Percentiles rank a stretch among this genome's conserved stretches.
Evolutionary conservation across 2,888 invertebrate species (phyloP).

Genomic region (Peribatodes rhomboidaria): DNA sequence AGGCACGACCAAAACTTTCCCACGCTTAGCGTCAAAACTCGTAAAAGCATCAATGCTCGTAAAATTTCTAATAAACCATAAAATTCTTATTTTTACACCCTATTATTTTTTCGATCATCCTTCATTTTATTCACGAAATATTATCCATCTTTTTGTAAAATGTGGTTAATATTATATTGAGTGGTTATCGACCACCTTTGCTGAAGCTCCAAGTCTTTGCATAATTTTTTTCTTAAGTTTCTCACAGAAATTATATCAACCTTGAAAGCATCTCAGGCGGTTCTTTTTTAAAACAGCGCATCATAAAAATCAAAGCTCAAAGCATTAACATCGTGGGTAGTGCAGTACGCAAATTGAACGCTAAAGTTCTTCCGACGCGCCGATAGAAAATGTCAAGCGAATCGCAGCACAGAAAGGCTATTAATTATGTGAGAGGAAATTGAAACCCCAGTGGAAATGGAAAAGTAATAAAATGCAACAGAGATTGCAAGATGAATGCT

Average conservation of each 20-base stretch:
- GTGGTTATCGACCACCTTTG: no score
- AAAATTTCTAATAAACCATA: constrained; percentile 75
- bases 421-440: constrained; percentile 86
- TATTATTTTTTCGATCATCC: constrained; percentile 41
- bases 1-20: constrained; percentile 24
- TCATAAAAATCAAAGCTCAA: constrained; percentile 40
- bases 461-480: constrained; percentile 87
- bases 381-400: constrained; percentile 78
- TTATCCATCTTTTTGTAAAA: no score
- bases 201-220: no score
- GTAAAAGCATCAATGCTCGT: constrained; percentile 70
- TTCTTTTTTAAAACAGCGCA: constrained; percentile 10
- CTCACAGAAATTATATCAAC: no score
- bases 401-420: constrained; percentile 79
- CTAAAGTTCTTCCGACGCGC: constrained; percentile 73
- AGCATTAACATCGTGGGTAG: constrained; percentile 61
- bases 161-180: no score
- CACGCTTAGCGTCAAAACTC: constrained; percentile 44
- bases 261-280: no score
- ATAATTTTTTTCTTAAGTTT: no score
- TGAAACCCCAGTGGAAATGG: constrained; percentile 85
- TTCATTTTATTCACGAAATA: constrained; percentile 3
- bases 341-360: constrained; percentile 73
- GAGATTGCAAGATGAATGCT: constrained; percentile 81
- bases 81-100: constrained; percentile 65